These are phyloP conservation scores for Ostrea edulis DNA, from an alignment of 1,140 invertebrate genomes.

Conservation along the genomic window DNA sequence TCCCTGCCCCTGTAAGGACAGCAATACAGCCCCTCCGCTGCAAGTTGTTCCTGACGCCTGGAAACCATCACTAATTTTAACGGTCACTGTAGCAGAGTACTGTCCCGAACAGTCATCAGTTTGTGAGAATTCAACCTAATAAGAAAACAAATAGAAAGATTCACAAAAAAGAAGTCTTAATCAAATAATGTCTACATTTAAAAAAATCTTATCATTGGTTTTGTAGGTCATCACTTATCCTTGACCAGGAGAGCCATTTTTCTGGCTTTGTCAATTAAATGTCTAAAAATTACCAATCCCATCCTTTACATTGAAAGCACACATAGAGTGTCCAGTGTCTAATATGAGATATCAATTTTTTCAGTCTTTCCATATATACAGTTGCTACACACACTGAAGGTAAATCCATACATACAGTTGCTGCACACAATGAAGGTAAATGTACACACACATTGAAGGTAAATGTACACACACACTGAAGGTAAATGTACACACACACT, in stretches of 20 bases:
- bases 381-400: too few relatives aligned
- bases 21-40: slow-evolving; percentile 61
- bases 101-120: slow-evolving; percentile 41
- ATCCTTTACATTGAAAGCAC: too few relatives aligned
- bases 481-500: too few relatives aligned
- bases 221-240: neutral
- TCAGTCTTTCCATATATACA: too few relatives aligned
- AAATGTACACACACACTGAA: too few relatives aligned
- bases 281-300: neutral
- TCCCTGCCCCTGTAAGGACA: slow-evolving; percentile 60
- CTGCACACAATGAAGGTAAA: too few relatives aligned
- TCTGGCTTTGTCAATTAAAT: too few relatives aligned
- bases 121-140: slow-evolving; percentile 51
- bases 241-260: neutral
- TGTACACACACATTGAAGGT: too few relatives aligned
- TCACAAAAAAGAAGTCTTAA: neutral
- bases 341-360: too few relatives aligned
- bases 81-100: slow-evolving; percentile 50
- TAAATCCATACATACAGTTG: too few relatives aligned
- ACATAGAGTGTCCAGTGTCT: too few relatives aligned
- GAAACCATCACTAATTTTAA: slow-evolving; percentile 56
- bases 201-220: neutral
- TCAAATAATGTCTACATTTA: neutral
- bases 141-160: neutral
- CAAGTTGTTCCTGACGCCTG: slow-evolving; percentile 64